Conservation (phyloP, 2,797 vertebrate genomes). For the Esox lucius region DNA sequence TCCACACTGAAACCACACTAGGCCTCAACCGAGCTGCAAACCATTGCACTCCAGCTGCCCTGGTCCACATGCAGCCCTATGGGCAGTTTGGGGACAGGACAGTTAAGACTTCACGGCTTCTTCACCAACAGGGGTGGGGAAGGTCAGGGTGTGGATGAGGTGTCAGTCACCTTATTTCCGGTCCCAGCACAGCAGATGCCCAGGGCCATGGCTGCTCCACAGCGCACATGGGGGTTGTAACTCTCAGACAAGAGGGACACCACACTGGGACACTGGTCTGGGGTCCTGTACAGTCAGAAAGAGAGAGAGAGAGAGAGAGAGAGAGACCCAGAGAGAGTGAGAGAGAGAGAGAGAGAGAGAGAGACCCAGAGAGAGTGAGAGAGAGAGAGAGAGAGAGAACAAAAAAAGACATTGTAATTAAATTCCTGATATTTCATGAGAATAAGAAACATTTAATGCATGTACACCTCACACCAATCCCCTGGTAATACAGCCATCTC, state of each 20-base stretch:
- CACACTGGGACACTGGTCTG: constrained; percentile 98
- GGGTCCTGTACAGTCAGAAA: constrained; percentile 79
- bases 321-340: too few relatives aligned
- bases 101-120: not conserved
- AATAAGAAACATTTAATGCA: too few relatives aligned
- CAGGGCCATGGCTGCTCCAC: constrained; percentile 96
- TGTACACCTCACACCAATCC: too few relatives aligned
- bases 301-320: constrained; percentile 3
- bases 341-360: constrained; percentile 29
- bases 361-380: not conserved
- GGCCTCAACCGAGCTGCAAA: too few relatives aligned
- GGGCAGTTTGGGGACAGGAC: not conserved
- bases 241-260: constrained; percentile 97
- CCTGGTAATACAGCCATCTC: not conserved
- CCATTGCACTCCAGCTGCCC: too few relatives aligned
- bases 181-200: constrained; percentile 99
- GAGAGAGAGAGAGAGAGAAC: not conserved
- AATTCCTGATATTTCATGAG: not conserved
- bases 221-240: constrained; percentile 98
- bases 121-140: too few relatives aligned
- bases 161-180: constrained; percentile 87
- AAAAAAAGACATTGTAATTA: not conserved
- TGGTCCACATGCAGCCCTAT: not conserved
- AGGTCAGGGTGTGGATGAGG: not conserved
- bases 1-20: too few relatives aligned